Evolutionary conservation across 1,140 invertebrate genomes (phyloP).

Genomic region (Agrypnia vestita): DNA sequence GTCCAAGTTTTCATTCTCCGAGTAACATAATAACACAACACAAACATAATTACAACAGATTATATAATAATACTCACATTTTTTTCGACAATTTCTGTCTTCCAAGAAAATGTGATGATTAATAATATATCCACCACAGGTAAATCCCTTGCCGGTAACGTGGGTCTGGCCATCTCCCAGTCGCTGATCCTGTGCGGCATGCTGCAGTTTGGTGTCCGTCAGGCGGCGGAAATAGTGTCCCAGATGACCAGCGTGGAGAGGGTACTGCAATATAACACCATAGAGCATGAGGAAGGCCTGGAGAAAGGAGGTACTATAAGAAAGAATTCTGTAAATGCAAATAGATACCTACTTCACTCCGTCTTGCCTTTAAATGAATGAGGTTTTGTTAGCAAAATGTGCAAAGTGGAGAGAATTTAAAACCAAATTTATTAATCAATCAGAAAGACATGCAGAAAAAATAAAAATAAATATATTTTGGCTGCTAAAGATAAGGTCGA

Average conservation of each 20-base stretch:
- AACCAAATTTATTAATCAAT: too few relatives aligned
- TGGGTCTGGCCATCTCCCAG: conserved; percentile 82
- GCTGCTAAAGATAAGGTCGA: too few relatives aligned
- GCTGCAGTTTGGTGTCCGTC: conserved; percentile 85
- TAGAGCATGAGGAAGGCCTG: conserved; percentile 73
- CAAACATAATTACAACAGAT: not conserved
- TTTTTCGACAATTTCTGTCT: not conserved
- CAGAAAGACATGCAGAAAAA: too few relatives aligned
- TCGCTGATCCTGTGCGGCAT: conserved; percentile 82
- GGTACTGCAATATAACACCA: conserved; percentile 81
- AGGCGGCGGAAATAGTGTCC: conserved; percentile 83
- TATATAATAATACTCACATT: not conserved
- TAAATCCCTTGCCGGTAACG: conserved; percentile 67
- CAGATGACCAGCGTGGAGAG: conserved; percentile 87
- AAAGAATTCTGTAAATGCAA: too few relatives aligned
- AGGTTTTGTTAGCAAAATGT: too few relatives aligned
- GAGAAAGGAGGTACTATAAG: conserved; percentile 63
- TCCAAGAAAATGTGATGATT: too few relatives aligned
- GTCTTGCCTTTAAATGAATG: too few relatives aligned
- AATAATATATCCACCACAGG: not conserved
- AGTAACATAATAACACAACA: too few relatives aligned
- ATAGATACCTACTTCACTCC: too few relatives aligned
- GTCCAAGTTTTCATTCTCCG: too few relatives aligned
- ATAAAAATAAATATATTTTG: too few relatives aligned
- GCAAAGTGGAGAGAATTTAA: too few relatives aligned